A percentile compares a stretch with the other conserved stretches of the same genome.
phyloP scores from a whole-genome alignment of 2,797 vertebrate species.

The Orestias chungarensis region DNA sequence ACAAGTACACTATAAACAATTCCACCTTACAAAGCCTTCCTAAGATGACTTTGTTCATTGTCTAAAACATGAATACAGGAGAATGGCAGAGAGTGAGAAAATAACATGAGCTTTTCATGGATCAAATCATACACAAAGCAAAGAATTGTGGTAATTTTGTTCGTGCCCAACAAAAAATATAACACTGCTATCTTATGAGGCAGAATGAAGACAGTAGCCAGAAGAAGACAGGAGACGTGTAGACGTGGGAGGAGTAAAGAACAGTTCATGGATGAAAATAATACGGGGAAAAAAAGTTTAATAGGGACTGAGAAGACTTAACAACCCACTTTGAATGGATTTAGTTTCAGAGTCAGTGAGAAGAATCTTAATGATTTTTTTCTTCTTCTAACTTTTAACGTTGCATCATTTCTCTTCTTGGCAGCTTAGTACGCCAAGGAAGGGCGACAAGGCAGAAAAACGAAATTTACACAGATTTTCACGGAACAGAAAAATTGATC shows the following conservation, averaged over 20 bases:
- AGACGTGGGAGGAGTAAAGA: neutral
- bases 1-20: neutral
- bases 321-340: slow-evolving; percentile 7
- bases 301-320: neutral
- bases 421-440: neutral
- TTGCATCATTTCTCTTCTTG: slow-evolving; percentile 6
- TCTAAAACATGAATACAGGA: neutral
- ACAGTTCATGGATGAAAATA: neutral
- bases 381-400: slow-evolving; percentile 3
- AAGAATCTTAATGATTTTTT: neutral
- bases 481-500: neutral
- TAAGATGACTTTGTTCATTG: neutral
- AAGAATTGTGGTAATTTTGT: neutral
- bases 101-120: neutral
- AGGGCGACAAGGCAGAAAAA: neutral
- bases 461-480: neutral
- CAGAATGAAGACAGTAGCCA: neutral
- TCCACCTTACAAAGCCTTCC: neutral
- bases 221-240: neutral
- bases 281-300: neutral
- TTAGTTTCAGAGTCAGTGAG: neutral
- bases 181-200: neutral
- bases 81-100: neutral
- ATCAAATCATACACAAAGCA: neutral
- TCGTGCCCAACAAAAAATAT: neutral